Conservation (phyloP, 2,797 vertebrate species). For the Pyrocephalus nanus region DNA sequence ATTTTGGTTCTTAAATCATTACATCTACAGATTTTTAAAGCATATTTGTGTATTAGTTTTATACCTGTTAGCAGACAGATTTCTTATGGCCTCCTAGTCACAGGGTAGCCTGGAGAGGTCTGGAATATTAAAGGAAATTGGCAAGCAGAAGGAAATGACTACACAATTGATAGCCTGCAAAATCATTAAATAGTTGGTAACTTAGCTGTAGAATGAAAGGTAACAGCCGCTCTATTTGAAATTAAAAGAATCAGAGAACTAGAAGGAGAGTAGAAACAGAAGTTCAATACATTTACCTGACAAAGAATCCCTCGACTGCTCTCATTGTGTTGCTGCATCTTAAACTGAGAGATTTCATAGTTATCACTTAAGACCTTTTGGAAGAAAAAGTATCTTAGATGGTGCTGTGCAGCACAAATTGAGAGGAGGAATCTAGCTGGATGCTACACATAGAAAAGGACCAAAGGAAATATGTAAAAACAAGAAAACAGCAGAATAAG, state of each 20-base stretch:
- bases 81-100: neutral
- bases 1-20: neutral
- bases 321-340: neutral
- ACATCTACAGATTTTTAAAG: neutral
- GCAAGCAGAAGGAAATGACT: neutral
- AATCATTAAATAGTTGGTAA: conserved; percentile 1
- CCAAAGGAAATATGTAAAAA: neutral
- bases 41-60: neutral
- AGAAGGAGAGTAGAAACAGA: neutral
- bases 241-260: neutral
- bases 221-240: neutral
- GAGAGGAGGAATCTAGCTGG: neutral
- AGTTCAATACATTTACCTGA: neutral
- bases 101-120: neutral
- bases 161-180: conserved; percentile 4
- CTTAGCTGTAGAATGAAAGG: conserved; percentile 6
- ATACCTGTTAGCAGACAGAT: conserved; percentile 33
- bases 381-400: neutral
- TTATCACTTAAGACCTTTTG: neutral
- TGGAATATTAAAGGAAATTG: neutral
- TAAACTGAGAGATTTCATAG: neutral
- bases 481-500: neutral
- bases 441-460: neutral
- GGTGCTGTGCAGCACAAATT: neutral
- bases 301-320: neutral